These are phyloP conservation scores for Bradysia coprophila DNA, from an alignment of 1,140 invertebrate species.

Conservation along the genomic window DNA sequence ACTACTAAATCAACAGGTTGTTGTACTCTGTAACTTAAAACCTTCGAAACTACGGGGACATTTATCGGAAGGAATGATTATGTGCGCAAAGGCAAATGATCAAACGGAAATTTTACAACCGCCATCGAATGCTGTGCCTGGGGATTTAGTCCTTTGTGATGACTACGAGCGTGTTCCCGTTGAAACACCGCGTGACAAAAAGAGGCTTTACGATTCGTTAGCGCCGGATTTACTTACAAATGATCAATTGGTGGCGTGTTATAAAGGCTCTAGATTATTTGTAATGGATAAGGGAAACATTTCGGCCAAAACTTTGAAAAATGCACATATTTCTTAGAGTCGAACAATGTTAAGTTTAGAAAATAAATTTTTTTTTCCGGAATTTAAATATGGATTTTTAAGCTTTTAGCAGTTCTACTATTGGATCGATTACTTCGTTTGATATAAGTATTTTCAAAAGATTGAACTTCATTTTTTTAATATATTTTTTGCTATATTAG, in stretches of 20 bases:
- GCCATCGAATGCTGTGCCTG: background rate
- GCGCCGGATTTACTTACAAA: background rate
- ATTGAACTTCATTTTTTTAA: too few relatives aligned
- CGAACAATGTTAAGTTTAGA: too few relatives aligned
- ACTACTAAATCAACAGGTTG: conserved; percentile 68
- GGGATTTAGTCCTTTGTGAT: background rate
- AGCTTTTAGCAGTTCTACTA: too few relatives aligned
- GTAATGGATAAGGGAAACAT: background rate
- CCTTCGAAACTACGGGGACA: conserved; percentile 83
- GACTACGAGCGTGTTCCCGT: background rate
- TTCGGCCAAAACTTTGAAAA: background rate
- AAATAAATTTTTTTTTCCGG: too few relatives aligned
- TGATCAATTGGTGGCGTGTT: background rate
- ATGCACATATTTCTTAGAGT: background rate
- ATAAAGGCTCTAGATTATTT: background rate
- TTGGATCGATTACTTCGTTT: too few relatives aligned
- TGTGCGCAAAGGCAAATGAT: conserved; percentile 41
- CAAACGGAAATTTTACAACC: background rate
- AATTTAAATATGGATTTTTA: too few relatives aligned
- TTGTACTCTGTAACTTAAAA: conserved; percentile 87
- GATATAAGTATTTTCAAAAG: too few relatives aligned
- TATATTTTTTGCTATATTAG: too few relatives aligned
- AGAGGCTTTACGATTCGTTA: background rate
- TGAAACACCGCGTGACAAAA: background rate
- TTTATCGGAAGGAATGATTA: conserved; percentile 74